Evolutionary conservation across 2,888 invertebrate genomes (phyloP).

Genomic region (Pheosia gnoma): DNA sequence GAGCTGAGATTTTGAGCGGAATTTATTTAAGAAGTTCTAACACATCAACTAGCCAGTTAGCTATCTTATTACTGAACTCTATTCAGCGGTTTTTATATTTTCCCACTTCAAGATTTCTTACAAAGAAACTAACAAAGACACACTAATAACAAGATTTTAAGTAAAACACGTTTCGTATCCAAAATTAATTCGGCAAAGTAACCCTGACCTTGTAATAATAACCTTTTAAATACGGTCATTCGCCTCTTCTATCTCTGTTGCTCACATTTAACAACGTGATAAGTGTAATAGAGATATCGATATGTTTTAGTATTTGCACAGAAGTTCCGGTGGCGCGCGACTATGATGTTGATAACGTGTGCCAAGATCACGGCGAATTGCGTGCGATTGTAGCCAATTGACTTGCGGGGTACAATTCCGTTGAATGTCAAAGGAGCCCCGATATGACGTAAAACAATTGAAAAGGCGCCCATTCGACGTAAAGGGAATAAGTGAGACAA

Average conservation of each 20-base stretch:
- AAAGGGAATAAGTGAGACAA: neutral
- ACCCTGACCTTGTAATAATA: conserved; percentile 53
- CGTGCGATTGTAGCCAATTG: conserved; percentile 57
- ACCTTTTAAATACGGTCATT: conserved; percentile 53
- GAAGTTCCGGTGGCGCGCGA: conserved; percentile 48
- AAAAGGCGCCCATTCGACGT: conserved; percentile 7
- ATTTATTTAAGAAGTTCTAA: too few relatives aligned
- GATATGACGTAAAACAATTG: conserved; percentile 37
- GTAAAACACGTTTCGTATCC: conserved; percentile 19
- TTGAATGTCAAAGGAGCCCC: conserved; percentile 24
- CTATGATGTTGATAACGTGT: conserved; percentile 49
- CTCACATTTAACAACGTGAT: conserved; percentile 27
- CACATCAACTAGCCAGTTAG: too few relatives aligned
- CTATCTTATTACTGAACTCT: neutral
- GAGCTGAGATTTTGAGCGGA: too few relatives aligned
- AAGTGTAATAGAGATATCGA: conserved; percentile 37
- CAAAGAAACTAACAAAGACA: conserved; percentile 8
- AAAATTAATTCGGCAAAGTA: conserved; percentile 27
- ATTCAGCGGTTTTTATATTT: too few relatives aligned
- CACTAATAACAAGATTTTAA: conserved; percentile 12
- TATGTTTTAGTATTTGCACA: conserved; percentile 33
- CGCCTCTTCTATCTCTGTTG: conserved; percentile 46
- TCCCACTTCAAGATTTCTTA: neutral
- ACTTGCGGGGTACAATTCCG: conserved; percentile 37
- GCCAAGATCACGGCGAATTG: conserved; percentile 55